Conservation (phyloP, 2,888 invertebrate species). For the Hofmannophila pseudospretella region DNA sequence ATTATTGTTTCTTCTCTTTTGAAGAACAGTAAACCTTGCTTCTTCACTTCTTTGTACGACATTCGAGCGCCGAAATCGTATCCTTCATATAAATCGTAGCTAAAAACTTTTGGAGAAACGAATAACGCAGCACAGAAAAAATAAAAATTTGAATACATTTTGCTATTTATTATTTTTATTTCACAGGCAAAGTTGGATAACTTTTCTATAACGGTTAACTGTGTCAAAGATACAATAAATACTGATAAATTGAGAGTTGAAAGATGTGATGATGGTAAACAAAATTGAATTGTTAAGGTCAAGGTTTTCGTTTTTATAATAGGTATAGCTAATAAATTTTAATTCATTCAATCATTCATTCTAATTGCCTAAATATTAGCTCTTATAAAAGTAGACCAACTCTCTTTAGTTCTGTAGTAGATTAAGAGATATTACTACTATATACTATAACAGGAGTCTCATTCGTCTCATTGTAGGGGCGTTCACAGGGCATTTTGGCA, state of each 20-base stretch:
- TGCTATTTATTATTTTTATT: no score
- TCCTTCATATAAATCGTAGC: constrained; percentile 22
- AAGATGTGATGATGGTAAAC: background rate
- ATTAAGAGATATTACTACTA: no score
- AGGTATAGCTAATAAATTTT: no score
- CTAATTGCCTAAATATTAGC: no score
- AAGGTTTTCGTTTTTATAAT: background rate
- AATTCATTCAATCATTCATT: no score
- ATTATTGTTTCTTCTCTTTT: constrained; percentile 25
- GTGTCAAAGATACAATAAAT: background rate
- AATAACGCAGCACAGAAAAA: background rate
- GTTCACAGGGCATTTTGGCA: no score
- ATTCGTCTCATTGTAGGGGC: no score
- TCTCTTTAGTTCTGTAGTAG: no score
- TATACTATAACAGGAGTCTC: no score
- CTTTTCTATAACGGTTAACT: background rate
- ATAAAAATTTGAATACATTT: background rate
- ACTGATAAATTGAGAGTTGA: constrained; percentile 1
- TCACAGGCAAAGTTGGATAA: no score
- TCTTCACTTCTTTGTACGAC: constrained; percentile 41
- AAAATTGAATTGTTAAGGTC: background rate
- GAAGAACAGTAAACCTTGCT: constrained; percentile 37
- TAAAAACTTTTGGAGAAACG: background rate
- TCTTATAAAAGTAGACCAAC: no score
- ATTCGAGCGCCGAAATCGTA: constrained; percentile 37